Evolutionary conservation across 2,113 vertebrate genomes (phyloP).

Genomic region (Neotoma lepida): DNA sequence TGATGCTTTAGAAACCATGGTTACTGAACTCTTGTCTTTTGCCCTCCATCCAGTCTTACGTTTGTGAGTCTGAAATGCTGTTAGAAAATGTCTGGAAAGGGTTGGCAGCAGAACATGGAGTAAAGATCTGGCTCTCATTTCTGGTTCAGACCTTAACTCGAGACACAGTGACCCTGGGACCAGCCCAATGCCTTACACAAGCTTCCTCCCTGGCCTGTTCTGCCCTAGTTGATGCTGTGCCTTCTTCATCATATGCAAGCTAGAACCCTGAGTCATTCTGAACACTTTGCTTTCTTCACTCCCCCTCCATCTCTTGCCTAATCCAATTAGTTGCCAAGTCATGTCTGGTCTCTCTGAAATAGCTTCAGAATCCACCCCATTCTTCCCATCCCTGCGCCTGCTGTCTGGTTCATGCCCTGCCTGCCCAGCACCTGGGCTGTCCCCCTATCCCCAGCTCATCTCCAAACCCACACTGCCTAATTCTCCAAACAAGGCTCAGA

Average conservation of each 20-base stretch:
- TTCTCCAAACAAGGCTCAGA: conserved; percentile 37
- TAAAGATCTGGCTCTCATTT: conserved; percentile 28
- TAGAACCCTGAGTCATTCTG: conserved; percentile 73
- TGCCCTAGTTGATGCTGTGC: not conserved
- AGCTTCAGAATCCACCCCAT: conserved; percentile 47
- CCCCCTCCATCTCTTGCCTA: conserved; percentile 52
- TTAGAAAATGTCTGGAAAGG: conserved; percentile 30
- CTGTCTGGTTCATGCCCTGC: conserved; percentile 65
- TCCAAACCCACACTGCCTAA: not conserved
- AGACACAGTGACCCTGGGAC: not conserved
- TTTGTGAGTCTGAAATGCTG: conserved; percentile 55
- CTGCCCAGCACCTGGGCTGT: conserved; percentile 16
- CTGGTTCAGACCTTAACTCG: conserved; percentile 11
- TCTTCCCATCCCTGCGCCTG: not conserved
- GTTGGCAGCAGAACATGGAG: not conserved
- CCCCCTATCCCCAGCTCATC: not conserved
- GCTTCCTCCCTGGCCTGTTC: not conserved
- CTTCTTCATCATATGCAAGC: not conserved
- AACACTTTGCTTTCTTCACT: conserved; percentile 31
- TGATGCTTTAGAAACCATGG: conserved; percentile 26
- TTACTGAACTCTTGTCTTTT: conserved; percentile 2
- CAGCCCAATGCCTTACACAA: not conserved
- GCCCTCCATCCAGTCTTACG: not conserved
- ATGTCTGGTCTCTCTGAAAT: conserved; percentile 77
- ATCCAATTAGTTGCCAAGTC: conserved; percentile 76